phyloP scores from a whole-genome alignment of 2,113 vertebrate species.

The Tachysurus vachellii region DNA sequence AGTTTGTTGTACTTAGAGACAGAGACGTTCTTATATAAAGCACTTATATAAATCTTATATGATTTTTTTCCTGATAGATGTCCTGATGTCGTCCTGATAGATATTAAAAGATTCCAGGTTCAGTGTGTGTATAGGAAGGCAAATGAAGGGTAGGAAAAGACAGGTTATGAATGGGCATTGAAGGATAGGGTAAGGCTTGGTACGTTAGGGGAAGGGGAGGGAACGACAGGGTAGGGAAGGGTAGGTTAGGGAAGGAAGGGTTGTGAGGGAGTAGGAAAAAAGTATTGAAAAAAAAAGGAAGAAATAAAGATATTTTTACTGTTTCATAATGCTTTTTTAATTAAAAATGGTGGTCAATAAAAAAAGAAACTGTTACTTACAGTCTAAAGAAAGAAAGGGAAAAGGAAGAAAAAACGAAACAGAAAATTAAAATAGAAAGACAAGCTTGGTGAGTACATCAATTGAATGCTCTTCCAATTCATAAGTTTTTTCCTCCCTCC shows the following conservation, averaged over 20 bases:
- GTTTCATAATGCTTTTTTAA: background rate
- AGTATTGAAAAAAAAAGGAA: background rate
- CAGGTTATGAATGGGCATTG: too few relatives aligned
- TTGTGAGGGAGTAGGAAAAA: too few relatives aligned
- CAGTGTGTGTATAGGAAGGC: background rate
- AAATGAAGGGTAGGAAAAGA: background rate
- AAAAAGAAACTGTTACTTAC: background rate
- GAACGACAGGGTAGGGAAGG: background rate
- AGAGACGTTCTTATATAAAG: background rate
- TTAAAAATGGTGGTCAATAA: background rate
- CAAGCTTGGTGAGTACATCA: background rate
- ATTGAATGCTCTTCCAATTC: slow-evolving; percentile 12
- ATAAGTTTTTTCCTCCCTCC: background rate
- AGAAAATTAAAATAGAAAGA: background rate
- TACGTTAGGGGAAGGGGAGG: background rate
- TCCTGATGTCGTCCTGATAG: too few relatives aligned
- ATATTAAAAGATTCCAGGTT: background rate
- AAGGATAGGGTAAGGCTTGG: background rate
- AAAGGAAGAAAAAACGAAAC: background rate
- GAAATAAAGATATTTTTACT: background rate
- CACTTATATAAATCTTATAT: too few relatives aligned
- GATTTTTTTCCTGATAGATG: too few relatives aligned
- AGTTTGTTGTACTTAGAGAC: background rate
- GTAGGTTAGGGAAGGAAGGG: background rate
- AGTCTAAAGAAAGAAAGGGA: background rate